Percentiles rank a stretch among this genome's conserved stretches.
These are phyloP conservation scores for Dorcus parallelipipedus DNA, from an alignment of 2,888 invertebrate species.

Conservation along the genomic window DNA sequence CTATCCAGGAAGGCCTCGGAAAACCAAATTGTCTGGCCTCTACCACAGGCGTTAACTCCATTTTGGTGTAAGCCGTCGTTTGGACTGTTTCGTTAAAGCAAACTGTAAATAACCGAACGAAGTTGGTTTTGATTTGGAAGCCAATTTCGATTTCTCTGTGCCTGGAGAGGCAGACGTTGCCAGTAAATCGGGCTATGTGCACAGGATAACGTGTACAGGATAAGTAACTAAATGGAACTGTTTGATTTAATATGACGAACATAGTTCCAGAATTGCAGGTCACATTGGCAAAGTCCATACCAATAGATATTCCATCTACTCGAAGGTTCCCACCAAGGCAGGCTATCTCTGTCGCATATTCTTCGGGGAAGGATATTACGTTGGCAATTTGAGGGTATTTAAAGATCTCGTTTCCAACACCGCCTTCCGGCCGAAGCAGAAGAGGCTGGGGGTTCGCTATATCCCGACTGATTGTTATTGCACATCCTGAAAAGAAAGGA, in stretches of 20 bases:
- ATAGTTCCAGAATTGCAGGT: slow-evolving; percentile 23
- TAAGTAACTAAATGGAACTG: slow-evolving; percentile 43
- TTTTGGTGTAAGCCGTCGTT: slow-evolving; percentile 55
- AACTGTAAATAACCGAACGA: slow-evolving; percentile 52
- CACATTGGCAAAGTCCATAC: slow-evolving; percentile 10
- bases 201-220: slow-evolving; percentile 47
- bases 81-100: slow-evolving; percentile 55
- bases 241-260: slow-evolving; percentile 22
- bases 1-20: slow-evolving; percentile 50
- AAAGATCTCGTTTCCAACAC: slow-evolving; percentile 23
- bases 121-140: slow-evolving; percentile 49
- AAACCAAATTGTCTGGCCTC: slow-evolving; percentile 51
- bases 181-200: slow-evolving; percentile 48
- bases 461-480: slow-evolving; percentile 51
- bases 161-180: slow-evolving; percentile 47
- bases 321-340: slow-evolving; percentile 26
- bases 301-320: slow-evolving; percentile 11
- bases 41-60: slow-evolving; percentile 50
- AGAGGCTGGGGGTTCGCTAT: slow-evolving; percentile 60
- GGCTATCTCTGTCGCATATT: slow-evolving; percentile 22
- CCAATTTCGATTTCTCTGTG: slow-evolving; percentile 50
- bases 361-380: slow-evolving; percentile 20
- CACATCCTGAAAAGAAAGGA: slow-evolving; percentile 38
- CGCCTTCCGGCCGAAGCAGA: slow-evolving; percentile 48
- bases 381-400: slow-evolving; percentile 24